Percentiles rank a stretch among this genome's conserved stretches.
Conservation (phyloP, 2,113 vertebrate species). For the Saccopteryx leptura region DNA sequence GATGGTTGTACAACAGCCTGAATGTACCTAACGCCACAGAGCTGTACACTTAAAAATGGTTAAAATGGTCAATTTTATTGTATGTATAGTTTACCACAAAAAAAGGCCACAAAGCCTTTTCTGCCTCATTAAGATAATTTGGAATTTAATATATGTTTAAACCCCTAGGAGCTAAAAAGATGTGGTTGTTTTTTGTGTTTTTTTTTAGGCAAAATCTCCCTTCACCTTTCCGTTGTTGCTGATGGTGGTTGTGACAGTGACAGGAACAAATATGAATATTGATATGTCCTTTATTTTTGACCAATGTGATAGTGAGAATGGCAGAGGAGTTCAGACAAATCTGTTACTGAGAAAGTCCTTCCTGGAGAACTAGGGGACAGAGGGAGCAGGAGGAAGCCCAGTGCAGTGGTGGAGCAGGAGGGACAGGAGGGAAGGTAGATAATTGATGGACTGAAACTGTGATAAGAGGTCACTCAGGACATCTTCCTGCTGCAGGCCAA, state of each 20-base stretch:
- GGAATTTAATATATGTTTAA: not conserved
- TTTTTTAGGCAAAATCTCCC: not conserved
- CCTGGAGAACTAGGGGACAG: not conserved
- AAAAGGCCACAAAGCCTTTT: not conserved
- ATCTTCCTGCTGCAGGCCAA: not conserved
- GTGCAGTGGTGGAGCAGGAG: not conserved
- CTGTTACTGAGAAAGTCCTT: not conserved
- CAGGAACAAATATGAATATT: not conserved
- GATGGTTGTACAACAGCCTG: not conserved
- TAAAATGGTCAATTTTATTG: not conserved
- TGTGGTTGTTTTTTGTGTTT: too few species aligned
- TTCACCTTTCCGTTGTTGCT: not conserved
- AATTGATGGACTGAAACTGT: not conserved
- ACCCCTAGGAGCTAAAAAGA: not conserved
- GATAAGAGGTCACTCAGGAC: not conserved
- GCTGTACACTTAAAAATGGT: not conserved
- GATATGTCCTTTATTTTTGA: not conserved
- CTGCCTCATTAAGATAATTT: not conserved
- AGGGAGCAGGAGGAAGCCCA: not conserved
- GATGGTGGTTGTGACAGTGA: not conserved
- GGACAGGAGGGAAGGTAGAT: not conserved
- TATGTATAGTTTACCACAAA: not conserved
- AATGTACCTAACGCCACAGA: not conserved
- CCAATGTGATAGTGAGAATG: not conserved
- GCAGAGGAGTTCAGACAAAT: not conserved